Evolutionary conservation across 2,888 invertebrate species (phyloP).

Genomic region (Oegoconia quadripuncta): DNA sequence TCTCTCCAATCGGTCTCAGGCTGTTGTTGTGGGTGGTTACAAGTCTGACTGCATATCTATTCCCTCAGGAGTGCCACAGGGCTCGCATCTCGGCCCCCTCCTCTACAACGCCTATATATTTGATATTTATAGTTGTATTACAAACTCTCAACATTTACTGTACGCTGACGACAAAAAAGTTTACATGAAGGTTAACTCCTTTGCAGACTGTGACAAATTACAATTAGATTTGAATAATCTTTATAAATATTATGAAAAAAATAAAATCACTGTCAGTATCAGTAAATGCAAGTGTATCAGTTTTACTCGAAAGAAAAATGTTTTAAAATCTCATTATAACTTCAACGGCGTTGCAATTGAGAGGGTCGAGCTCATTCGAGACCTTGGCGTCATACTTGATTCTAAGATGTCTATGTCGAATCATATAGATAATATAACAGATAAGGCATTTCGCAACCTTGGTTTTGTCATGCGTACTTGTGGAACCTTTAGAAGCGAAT

Average conservation of each 20-base stretch:
- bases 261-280: neutral
- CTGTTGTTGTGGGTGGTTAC: neutral
- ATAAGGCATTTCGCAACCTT: neutral
- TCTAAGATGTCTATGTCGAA: neutral
- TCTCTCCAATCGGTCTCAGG: neutral
- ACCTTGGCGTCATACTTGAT: neutral
- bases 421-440: neutral
- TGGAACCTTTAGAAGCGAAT: no score
- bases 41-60: neutral
- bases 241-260: neutral
- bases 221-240: conserved; percentile 8
- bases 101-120: neutral
- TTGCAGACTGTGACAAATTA: neutral
- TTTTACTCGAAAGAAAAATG: neutral
- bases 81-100: neutral
- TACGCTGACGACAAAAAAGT: neutral
- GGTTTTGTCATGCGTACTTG: neutral
- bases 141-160: neutral
- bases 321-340: neutral
- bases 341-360: neutral
- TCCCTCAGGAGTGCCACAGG: neutral
- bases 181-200: neutral
- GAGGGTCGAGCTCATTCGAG: neutral
- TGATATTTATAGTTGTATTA: neutral
- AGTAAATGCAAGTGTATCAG: neutral